These are phyloP conservation scores for Tenrec ecaudatus DNA, from an alignment of 2,113 vertebrate genomes.

Conservation along the genomic window DNA sequence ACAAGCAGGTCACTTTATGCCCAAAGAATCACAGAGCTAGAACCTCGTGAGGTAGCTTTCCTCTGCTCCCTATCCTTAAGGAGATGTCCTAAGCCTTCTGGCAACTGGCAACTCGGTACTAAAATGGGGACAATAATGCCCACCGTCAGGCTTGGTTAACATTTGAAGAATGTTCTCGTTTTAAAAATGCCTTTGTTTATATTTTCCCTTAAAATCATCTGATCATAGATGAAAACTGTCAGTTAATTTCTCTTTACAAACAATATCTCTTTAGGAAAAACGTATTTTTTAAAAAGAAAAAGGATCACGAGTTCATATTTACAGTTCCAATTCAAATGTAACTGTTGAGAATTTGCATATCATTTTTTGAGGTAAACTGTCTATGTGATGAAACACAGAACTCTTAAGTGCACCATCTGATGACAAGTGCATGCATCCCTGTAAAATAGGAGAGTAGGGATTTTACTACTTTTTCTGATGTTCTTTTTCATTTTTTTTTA, in stretches of 20 bases:
- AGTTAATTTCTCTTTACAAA: constrained; percentile 44
- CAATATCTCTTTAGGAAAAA: neutral
- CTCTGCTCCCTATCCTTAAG: neutral
- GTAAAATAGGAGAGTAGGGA: neutral
- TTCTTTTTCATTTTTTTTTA: neutral
- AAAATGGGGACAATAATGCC: constrained; percentile 36
- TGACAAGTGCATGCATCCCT: neutral
- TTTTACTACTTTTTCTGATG: neutral
- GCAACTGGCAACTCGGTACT: constrained; percentile 3
- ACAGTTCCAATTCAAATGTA: constrained; percentile 25
- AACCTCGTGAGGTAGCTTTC: neutral
- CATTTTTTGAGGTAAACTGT: neutral
- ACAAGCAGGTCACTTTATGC: neutral
- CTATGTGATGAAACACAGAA: neutral
- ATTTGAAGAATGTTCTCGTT: constrained; percentile 29
- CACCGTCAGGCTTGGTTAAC: neutral
- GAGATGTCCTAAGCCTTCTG: neutral
- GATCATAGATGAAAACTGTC: neutral
- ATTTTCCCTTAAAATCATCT: constrained; percentile 26
- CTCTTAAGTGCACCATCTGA: neutral
- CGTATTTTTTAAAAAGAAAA: neutral
- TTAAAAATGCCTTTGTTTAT: constrained; percentile 48
- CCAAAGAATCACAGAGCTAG: neutral
- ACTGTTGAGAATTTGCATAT: neutral
- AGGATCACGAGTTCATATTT: neutral